Evolutionary conservation across 92 coral and sea anemone genomes (phyloP).

Genomic region (Pocillopora grandis): DNA sequence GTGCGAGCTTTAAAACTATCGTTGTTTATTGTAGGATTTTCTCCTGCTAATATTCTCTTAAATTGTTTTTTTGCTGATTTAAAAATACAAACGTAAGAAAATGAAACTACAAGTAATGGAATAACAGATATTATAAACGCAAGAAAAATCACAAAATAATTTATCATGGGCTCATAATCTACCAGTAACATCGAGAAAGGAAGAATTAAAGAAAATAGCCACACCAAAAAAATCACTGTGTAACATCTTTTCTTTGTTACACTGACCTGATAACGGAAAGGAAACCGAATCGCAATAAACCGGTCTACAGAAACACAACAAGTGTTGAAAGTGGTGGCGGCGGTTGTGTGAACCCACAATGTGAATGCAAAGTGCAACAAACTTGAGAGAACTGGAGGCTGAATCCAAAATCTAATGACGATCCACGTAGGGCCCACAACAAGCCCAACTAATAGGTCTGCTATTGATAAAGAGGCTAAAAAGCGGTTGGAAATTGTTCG

Average conservation of each 20-base stretch:
- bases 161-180: neutral
- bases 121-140: neutral
- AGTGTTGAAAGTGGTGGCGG: constrained; percentile 20
- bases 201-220: constrained; percentile 12
- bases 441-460: constrained; percentile 43
- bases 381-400: neutral
- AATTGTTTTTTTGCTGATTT: constrained; percentile 11
- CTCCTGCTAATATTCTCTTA: neutral
- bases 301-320: constrained; percentile 31
- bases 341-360: constrained; percentile 11
- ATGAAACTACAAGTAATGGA: neutral
- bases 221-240: neutral
- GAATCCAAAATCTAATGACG: neutral
- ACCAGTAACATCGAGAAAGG: neutral
- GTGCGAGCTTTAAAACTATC: neutral
- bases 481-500: constrained; percentile 37
- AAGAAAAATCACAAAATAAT: neutral
- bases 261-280: constrained; percentile 14
- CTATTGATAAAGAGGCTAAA: constrained; percentile 23
- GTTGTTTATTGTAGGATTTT: neutral
- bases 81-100: constrained; percentile 19
- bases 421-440: neutral
- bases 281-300: constrained; percentile 21
- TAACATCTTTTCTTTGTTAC: constrained; percentile 12
- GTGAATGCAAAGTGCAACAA: neutral